A percentile compares a stretch with the other conserved stretches of the same genome.
Conservation (phyloP, 1,140 invertebrate species). For the Bactericera cockerelli region DNA sequence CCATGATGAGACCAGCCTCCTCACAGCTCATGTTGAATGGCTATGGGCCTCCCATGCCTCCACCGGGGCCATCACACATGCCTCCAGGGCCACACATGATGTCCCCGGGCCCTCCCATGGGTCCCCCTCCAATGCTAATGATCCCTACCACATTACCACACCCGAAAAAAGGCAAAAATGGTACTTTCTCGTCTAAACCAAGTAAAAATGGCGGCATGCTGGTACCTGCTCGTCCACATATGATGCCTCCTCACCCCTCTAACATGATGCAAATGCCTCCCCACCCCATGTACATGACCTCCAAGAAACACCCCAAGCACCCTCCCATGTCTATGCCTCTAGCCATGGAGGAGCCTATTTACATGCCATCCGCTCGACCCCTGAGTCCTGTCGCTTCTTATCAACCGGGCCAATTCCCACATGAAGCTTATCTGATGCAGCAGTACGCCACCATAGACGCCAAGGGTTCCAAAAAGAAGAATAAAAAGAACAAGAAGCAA, state of each 20-base stretch:
- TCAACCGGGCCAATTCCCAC: constrained; percentile 42
- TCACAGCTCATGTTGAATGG: constrained; percentile 19
- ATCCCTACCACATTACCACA: constrained; percentile 24
- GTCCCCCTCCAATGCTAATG: constrained; percentile 21
- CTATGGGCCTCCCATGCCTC: constrained; percentile 14
- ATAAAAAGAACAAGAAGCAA: constrained; percentile 27
- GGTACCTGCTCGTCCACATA: constrained; percentile 16
- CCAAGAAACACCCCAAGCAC: constrained; percentile 25
- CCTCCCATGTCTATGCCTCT: constrained; percentile 2
- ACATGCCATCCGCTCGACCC: constrained; percentile 40
- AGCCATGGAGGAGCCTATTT: constrained; percentile 40
- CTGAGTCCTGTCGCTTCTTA: constrained; percentile 41
- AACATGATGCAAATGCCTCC: constrained; percentile 30
- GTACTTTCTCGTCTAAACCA: constrained; percentile 26
- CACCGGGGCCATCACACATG: constrained; percentile 23
- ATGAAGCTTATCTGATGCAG: constrained; percentile 42
- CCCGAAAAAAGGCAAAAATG: constrained; percentile 20
- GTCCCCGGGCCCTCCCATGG: constrained; percentile 21
- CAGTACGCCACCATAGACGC: constrained; percentile 37
- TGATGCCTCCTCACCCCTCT: constrained; percentile 16
- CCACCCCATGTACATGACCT: constrained; percentile 28
- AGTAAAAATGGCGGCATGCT: constrained; percentile 20
- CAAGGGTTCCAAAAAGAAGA: constrained; percentile 27
- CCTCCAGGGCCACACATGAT: constrained; percentile 24
- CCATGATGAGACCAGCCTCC: constrained; percentile 24